These are phyloP conservation scores for Mesochorus sp. DNA, from an alignment of 2,888 invertebrate species.

Conservation along the genomic window DNA sequence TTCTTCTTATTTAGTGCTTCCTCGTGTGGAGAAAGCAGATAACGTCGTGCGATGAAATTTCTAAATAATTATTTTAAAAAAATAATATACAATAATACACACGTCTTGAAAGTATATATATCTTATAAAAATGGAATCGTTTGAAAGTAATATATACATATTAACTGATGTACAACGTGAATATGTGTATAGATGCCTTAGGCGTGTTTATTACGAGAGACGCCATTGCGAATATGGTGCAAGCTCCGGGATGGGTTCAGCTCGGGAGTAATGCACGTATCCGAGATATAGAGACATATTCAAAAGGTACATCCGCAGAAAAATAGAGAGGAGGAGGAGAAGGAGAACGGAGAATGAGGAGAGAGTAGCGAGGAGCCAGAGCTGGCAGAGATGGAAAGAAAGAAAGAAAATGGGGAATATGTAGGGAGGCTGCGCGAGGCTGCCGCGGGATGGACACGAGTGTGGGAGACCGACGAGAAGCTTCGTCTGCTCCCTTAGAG, in stretches of 20 bases:
- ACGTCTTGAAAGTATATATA: no score
- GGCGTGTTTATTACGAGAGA: background rate
- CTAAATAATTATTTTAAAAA: no score
- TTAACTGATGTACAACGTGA: background rate
- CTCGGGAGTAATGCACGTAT: slow-evolving; percentile 2
- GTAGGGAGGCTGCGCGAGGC: background rate
- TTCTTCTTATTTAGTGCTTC: no score
- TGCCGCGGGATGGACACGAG: slow-evolving; percentile 1
- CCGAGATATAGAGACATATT: slow-evolving; percentile 21
- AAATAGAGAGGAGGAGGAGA: slow-evolving; percentile 47
- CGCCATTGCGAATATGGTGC: background rate
- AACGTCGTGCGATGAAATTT: background rate
- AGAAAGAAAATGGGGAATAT: background rate
- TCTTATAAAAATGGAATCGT: no score
- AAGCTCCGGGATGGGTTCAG: slow-evolving; percentile 4
- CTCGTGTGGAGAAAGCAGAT: no score
- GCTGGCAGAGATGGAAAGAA: slow-evolving; percentile 30
- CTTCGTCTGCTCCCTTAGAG: slow-evolving; percentile 50
- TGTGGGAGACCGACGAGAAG: background rate
- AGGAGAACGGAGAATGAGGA: slow-evolving; percentile 27
- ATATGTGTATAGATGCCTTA: background rate
- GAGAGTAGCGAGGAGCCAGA: slow-evolving; percentile 44
- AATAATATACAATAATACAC: no score
- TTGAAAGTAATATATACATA: no score
- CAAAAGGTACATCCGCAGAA: slow-evolving; percentile 44